phyloP scores from a whole-genome alignment of 2,797 vertebrate genomes.

The Monodelphis domestica region DNA sequence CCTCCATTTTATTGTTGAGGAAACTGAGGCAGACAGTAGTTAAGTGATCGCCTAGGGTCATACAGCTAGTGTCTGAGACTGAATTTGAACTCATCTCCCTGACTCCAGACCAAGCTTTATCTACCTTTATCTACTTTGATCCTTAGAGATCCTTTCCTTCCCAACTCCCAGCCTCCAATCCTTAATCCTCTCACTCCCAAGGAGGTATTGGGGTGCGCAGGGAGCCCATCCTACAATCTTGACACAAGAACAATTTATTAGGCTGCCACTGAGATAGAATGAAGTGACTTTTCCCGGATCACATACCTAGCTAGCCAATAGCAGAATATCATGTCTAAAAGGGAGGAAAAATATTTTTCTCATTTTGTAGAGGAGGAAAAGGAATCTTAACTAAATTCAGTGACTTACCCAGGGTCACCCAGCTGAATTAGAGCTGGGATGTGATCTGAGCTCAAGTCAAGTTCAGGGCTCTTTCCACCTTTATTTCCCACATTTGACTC shows the following conservation, averaged over 20 bases:
- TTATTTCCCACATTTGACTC: background rate
- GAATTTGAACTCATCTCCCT: background rate
- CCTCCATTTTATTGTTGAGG: background rate
- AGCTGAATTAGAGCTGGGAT: background rate
- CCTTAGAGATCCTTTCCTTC: background rate
- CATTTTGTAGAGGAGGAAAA: background rate
- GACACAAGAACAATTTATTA: background rate
- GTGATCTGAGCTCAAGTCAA: background rate
- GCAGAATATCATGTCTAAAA: background rate
- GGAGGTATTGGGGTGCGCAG: background rate
- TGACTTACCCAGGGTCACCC: background rate
- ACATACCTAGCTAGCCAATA: background rate
- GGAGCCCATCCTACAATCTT: background rate
- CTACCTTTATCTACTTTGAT: background rate
- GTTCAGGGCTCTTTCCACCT: background rate
- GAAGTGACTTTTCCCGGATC: background rate
- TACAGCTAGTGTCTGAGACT: background rate
- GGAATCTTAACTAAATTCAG: background rate
- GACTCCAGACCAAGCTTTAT: background rate
- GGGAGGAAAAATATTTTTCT: background rate
- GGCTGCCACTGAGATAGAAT: background rate
- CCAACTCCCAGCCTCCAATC: background rate
- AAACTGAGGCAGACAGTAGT: background rate
- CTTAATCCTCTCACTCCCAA: background rate
- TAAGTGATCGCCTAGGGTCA: background rate